These are phyloP conservation scores for Hecatera dysodea DNA, from an alignment of 2,888 invertebrate species.

Conservation along the genomic window DNA sequence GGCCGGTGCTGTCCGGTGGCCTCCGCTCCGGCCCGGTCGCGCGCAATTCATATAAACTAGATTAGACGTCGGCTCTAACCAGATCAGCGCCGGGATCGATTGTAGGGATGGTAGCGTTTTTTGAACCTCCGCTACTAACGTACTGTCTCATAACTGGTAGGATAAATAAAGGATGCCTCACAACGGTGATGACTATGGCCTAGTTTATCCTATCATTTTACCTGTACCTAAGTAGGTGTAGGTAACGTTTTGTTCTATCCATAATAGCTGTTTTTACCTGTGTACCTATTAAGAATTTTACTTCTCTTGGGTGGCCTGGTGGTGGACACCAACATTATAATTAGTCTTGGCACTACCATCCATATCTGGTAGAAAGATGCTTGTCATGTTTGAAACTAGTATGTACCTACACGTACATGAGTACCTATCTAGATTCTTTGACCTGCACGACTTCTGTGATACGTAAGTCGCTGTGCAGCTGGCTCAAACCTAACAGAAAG, in stretches of 20 bases:
- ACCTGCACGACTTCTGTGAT: neutral
- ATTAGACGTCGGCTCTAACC: constrained; percentile 54
- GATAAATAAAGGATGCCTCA: neutral
- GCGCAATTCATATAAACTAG: constrained; percentile 47
- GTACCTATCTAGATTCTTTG: too few species aligned
- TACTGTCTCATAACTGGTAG: constrained; percentile 7
- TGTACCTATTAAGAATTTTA: neutral
- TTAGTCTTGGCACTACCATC: neutral
- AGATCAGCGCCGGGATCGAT: constrained; percentile 41
- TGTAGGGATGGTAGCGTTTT: constrained; percentile 37
- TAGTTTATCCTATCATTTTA: neutral
- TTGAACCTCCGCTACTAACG: constrained; percentile 12
- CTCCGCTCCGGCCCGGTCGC: constrained; percentile 1
- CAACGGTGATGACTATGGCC: neutral
- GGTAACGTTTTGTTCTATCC: neutral
- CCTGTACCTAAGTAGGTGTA: neutral
- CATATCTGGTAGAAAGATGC: neutral
- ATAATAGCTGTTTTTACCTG: neutral
- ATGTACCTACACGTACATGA: neutral
- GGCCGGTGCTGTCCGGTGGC: neutral
- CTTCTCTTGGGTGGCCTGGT: neutral
- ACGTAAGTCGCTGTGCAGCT: neutral
- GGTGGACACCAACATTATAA: neutral
- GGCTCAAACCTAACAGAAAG: too few species aligned
- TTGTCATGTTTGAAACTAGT: neutral